phyloP scores from a whole-genome alignment of 2,113 vertebrate species.

The Uria aalge region DNA sequence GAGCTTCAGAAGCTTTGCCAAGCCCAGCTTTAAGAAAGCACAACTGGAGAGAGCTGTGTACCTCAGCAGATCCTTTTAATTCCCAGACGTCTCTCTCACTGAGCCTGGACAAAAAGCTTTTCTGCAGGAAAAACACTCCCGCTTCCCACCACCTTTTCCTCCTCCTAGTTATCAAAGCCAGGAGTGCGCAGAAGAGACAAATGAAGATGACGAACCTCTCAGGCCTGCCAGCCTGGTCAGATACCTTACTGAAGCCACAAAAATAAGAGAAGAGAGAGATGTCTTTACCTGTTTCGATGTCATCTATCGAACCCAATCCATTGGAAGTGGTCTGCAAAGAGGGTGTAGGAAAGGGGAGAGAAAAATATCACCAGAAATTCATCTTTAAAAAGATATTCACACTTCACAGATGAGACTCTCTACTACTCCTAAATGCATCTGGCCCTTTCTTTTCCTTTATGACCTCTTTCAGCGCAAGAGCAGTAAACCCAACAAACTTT shows the following conservation, averaged over 20 bases:
- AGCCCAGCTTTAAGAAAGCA: background rate
- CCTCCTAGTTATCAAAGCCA: background rate
- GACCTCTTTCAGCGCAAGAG: background rate
- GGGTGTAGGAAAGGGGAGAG: background rate
- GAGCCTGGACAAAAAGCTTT: background rate
- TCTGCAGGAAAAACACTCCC: background rate
- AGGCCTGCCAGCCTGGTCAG: background rate
- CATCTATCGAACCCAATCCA: conserved; percentile 75
- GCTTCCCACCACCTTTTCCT: background rate
- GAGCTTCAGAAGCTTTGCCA: background rate
- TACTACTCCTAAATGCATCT: background rate
- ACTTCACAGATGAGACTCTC: background rate
- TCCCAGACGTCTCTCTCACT: background rate
- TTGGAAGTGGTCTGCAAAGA: conserved; percentile 79
- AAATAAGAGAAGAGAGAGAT: background rate
- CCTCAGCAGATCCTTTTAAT: background rate
- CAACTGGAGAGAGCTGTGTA: background rate
- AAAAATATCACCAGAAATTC: background rate
- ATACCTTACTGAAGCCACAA: background rate
- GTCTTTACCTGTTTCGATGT: conserved; percentile 82
- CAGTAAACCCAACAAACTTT: background rate
- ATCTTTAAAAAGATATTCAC: background rate
- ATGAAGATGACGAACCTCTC: background rate
- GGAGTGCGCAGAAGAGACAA: background rate
- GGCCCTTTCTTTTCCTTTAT: background rate